Evolutionary conservation across 1,140 invertebrate genomes (phyloP), one percentile per base, ranked within the genome.

Genomic region (Drosophila sechellia): DNA sequence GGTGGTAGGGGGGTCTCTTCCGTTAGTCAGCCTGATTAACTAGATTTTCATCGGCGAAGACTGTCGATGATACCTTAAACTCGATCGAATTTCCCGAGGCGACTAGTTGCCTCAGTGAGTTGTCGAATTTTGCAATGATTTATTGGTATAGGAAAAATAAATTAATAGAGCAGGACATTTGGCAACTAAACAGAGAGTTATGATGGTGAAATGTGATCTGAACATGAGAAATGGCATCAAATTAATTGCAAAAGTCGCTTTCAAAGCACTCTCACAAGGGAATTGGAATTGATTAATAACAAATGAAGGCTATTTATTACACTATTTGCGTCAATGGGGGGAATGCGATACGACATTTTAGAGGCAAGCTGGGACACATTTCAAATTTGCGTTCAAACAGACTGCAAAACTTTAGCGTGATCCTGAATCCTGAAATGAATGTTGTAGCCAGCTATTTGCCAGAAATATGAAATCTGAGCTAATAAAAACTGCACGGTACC

Each of bases 1-100:
- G 17, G 20, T 22, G 11, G 35, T 35, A n/a, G 45, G 8, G 12
- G 15, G 10, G 31, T 5, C 63, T 74, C 50, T 69, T 81, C 83
- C 81, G 77, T 86, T 86, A 70, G 60, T 31, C 61, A 79, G 81
- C 60, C 65, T 50, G 68, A 68, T 85, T 72, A 84, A 76, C 52
- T 34, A 56, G 58, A 64, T 31, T 56, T 58, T 31, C 52, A 37
- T 39, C 52, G 40, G 12, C 55, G 25, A 20, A 40, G 52, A 54
- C 35, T 39, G 52, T 25, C 31, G 20, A 56, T 64, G 20, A 56
- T 64, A 57, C 31, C 22, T 17, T 15, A 25, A 34, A 25, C 17
- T 35, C 59, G 49, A 40, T 53, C 60, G 20, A 37, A 17, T 54
- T 39, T 65, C 42, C 31, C 61, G 13, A 11, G 42, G 34, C 22